Evolutionary conservation across 1,140 invertebrate genomes (phyloP).

Genomic region (Leptoteleia sp.): DNA sequence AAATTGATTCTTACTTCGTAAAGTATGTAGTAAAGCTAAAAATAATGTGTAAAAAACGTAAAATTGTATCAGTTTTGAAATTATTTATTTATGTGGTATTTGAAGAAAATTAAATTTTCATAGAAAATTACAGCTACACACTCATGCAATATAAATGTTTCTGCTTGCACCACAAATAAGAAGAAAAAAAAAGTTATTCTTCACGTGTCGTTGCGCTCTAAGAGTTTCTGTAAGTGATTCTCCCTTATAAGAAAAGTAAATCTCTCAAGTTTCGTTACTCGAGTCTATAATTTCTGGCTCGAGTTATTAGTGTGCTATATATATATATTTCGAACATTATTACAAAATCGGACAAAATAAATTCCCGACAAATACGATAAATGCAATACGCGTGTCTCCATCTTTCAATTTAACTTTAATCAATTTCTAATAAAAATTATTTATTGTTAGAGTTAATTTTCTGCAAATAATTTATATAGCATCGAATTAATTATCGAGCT

Average conservation of each 20-base stretch:
- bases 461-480: no score
- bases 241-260: conserved; percentile 48
- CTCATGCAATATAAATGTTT: conserved; percentile 39
- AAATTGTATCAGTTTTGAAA: neutral
- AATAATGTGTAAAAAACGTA: no score
- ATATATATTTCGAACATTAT: conserved; percentile 20
- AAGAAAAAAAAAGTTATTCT: conserved; percentile 47
- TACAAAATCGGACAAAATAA: conserved; percentile 3
- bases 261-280: conserved; percentile 49
- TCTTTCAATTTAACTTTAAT: no score
- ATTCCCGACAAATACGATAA: no score
- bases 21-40: no score
- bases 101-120: conserved; percentile 29
- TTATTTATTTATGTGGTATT: conserved; percentile 12
- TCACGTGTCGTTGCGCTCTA: conserved; percentile 42
- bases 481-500: no score
- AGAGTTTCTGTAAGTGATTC: conserved; percentile 51
- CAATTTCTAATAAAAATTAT: no score
- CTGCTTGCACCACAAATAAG: conserved; percentile 15
- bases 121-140: conserved; percentile 22
- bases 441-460: no score
- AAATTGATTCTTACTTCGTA: no score
- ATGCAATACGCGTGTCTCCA: no score
- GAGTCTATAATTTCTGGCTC: conserved; percentile 36
- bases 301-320: conserved; percentile 38